These are phyloP conservation scores for Fragum fragum DNA, from an alignment of 2,888 invertebrate genomes.

Conservation along the genomic window DNA sequence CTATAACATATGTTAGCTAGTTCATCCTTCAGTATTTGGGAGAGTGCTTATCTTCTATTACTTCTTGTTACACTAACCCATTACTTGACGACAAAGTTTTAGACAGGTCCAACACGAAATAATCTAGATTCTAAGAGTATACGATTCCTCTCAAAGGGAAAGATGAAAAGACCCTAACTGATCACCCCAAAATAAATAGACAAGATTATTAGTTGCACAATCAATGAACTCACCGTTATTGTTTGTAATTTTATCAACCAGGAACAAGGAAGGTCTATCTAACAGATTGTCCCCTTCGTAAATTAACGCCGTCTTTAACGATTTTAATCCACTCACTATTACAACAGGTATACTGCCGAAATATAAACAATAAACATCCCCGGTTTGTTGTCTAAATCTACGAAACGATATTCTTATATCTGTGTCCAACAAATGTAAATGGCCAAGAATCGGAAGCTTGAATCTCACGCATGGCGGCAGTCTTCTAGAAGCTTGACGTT, in stretches of 20 bases:
- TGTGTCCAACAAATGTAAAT: neutral
- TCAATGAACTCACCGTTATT: neutral
- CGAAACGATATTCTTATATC: neutral
- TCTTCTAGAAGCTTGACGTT: no score
- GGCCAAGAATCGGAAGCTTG: neutral
- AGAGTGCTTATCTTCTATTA: no score
- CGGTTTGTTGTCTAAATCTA: neutral
- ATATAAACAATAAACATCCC: neutral
- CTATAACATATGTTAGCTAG: no score
- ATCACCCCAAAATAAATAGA: no score
- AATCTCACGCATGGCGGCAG: neutral
- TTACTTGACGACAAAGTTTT: no score
- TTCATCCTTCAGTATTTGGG: no score
- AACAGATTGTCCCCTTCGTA: neutral
- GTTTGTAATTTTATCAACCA: neutral
- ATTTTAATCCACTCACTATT: neutral
- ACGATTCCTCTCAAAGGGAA: no score
- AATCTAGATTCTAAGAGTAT: no score
- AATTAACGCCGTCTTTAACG: neutral
- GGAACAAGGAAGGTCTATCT: neutral
- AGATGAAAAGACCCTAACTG: no score
- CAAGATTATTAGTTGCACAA: no score
- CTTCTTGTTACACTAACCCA: no score
- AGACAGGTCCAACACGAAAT: no score
- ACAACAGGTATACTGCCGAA: neutral